These are phyloP conservation scores for Cetonia aurata DNA, from an alignment of 2,888 invertebrate species.

Conservation along the genomic window DNA sequence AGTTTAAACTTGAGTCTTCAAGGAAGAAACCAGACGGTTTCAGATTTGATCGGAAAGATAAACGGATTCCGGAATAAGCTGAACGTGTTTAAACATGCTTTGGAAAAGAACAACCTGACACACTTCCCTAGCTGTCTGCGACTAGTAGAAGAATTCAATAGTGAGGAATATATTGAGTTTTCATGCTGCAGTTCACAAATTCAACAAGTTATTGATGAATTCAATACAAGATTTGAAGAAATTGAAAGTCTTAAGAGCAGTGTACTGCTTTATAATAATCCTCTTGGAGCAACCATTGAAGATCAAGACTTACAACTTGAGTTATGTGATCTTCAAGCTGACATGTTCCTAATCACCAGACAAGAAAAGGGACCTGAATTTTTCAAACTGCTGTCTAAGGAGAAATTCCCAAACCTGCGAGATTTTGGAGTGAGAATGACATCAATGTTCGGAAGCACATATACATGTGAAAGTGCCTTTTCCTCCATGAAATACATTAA, in stretches of 20 bases:
- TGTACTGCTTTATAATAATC: conserved; percentile 13
- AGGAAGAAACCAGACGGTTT: conserved; percentile 25
- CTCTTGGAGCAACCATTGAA: conserved; percentile 30
- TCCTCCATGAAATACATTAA: conserved; percentile 32
- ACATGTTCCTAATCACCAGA: conserved; percentile 19
- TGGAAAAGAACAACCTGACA: conserved; percentile 28
- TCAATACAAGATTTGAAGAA: conserved; percentile 16
- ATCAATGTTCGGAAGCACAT: neutral
- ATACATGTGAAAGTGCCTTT: conserved; percentile 17
- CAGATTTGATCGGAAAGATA: conserved; percentile 17
- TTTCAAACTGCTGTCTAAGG: conserved; percentile 7
- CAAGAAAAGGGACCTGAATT: neutral
- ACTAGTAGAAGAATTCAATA: conserved; percentile 12
- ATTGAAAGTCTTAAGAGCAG: conserved; percentile 24
- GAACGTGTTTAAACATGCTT: conserved; percentile 21
- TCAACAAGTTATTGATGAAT: conserved; percentile 24
- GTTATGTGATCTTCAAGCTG: conserved; percentile 3
- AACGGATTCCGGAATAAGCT: conserved; percentile 33
- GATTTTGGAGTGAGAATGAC: conserved; percentile 33
- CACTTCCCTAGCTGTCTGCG: conserved; percentile 9
- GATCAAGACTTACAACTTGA: conserved; percentile 28
- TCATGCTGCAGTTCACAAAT: conserved; percentile 25
- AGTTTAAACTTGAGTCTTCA: conserved; percentile 23
- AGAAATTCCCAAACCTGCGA: conserved; percentile 16
- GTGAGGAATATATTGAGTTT: conserved; percentile 11